phyloP scores from a whole-genome alignment of 1,140 invertebrate genomes.

The Planococcus citri region DNA sequence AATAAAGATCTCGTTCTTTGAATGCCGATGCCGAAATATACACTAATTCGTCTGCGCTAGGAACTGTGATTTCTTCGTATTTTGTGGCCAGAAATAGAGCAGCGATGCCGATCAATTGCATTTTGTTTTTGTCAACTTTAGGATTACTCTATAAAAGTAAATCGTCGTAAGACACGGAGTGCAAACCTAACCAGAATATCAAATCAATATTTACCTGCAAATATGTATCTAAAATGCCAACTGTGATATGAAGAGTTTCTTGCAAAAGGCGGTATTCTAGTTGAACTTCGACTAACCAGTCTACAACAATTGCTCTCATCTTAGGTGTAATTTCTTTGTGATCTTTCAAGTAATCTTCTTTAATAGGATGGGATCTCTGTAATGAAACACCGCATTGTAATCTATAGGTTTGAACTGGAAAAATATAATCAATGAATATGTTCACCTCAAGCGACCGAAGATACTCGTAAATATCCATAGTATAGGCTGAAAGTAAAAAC shows the following conservation, averaged over 20 bases:
- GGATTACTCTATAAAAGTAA: slow-evolving; percentile 31
- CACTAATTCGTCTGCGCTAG: slow-evolving; percentile 78
- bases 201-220: slow-evolving; percentile 51
- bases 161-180: neutral
- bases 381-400: slow-evolving; percentile 20
- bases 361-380: slow-evolving; percentile 46
- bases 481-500: slow-evolving; percentile 64
- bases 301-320: slow-evolving; percentile 79
- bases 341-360: slow-evolving; percentile 46
- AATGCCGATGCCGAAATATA: slow-evolving; percentile 87
- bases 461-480: slow-evolving; percentile 74
- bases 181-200: slow-evolving; percentile 8
- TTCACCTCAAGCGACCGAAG: slow-evolving; percentile 52
- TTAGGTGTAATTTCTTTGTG: slow-evolving; percentile 52
- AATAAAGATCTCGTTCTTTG: slow-evolving; percentile 58
- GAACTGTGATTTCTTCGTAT: slow-evolving; percentile 89
- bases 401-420: neutral
- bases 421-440: slow-evolving; percentile 14
- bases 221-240: slow-evolving; percentile 82
- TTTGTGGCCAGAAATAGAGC: slow-evolving; percentile 86
- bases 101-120: slow-evolving; percentile 85
- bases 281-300: slow-evolving; percentile 92
- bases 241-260: slow-evolving; percentile 82
- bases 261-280: slow-evolving; percentile 71
- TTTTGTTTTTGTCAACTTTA: slow-evolving; percentile 47